Evolutionary conservation across 2,113 vertebrate genomes (phyloP), one percentile per base, ranked within the genome.

Genomic region (Fregetta grallaria): DNA sequence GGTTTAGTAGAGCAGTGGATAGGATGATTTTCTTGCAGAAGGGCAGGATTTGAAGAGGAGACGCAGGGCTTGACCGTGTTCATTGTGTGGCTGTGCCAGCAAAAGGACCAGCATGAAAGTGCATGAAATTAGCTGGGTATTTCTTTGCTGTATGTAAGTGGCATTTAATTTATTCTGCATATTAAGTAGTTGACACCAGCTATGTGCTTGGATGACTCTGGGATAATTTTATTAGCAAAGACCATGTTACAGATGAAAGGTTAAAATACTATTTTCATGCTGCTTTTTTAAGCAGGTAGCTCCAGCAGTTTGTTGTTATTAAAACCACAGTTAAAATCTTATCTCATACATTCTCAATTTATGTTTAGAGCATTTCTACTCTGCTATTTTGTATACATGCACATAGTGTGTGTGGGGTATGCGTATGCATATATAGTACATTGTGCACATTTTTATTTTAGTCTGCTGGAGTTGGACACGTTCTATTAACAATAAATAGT

Each of bases 171-270:
- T 94, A 74, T 91, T 95, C 71, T 74, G 59, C 78, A 49, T 77
- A 42, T 93, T 91, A 94, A 90, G 63, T 52, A 44, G 67, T 27
- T 93, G 86, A 88, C 81, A 88, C 34, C 52, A 86, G 68, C 73
- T 92, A 32, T 58, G 59, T 68, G 65, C 78, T 84, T 80, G 78
- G 67, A 27, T 88, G 91, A 71, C 84, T 87, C 90, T 58, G 49
- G 75, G 63, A 70, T 94, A 93, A 94, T 94, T 94, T 83, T 92
- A 92, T 96, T 93, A 96, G 80, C 44, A 58, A 83, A 88, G 83
- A 88, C 61, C 79, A 29, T 66, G 86, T 65, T 86, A 32, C 66
- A 87, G 91, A 94, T 67, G 75, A 91, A 91, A 97, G 95, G 93
- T 96, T 95, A 95, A 92, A 92, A 75, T 92, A 86, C 22, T 90